Conservation (phyloP, 2,113 vertebrate species). For the Lepus timidus region DNA sequence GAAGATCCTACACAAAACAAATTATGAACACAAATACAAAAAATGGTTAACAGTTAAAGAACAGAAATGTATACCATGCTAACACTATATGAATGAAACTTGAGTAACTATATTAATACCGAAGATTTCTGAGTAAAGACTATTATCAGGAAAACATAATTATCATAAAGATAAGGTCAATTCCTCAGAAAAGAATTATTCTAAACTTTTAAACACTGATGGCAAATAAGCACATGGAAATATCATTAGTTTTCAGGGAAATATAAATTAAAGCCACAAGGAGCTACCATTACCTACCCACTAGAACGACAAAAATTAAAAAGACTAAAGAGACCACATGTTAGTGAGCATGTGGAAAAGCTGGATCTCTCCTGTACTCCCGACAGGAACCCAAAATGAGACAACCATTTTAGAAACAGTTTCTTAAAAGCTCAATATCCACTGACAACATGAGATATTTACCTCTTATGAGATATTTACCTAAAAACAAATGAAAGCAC, state of each 20-base stretch:
- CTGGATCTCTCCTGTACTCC: background rate
- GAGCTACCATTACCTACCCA: background rate
- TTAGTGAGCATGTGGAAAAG: background rate
- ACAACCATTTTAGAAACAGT: background rate
- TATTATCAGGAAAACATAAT: background rate
- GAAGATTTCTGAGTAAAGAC: conserved; percentile 47
- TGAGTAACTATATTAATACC: background rate
- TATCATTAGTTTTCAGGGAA: background rate
- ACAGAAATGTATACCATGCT: background rate
- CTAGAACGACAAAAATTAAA: background rate
- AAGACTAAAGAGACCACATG: background rate
- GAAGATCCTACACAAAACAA: background rate
- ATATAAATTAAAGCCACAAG: conserved; percentile 47
- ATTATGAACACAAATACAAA: conserved; percentile 10
- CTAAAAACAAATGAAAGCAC: conserved; percentile 22
- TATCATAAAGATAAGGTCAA: conserved; percentile 19
- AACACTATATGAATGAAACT: conserved; percentile 5
- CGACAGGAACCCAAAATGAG: conserved; percentile 1
- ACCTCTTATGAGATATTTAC: conserved; percentile 3
- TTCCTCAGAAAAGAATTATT: conserved; percentile 15
- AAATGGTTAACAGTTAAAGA: background rate
- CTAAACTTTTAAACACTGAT: background rate
- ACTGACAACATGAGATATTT: background rate
- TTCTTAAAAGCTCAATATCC: conserved; percentile 37
- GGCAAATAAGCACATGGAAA: background rate